Conservation (phyloP, 2,888 invertebrate species). For the Eupeodes latifasciatus region DNA sequence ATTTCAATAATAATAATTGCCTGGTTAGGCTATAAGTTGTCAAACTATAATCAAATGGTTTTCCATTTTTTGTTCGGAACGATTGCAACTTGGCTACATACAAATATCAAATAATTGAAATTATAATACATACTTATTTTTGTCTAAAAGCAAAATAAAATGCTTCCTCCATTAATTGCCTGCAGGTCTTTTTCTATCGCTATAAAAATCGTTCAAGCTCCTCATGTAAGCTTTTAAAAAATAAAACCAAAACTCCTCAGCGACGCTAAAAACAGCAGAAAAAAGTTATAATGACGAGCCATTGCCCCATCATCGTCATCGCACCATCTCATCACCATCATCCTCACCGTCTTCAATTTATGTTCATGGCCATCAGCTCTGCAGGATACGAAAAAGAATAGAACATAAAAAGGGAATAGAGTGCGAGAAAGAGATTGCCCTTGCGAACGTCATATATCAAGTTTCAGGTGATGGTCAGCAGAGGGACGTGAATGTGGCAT, state of each 20-base stretch:
- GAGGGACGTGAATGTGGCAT: constrained; percentile 55
- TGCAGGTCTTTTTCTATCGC: constrained; percentile 21
- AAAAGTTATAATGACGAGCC: constrained; percentile 32
- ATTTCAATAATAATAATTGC: neutral
- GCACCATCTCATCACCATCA: constrained; percentile 58
- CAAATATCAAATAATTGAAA: neutral
- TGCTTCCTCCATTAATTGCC: constrained; percentile 38
- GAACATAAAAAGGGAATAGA: constrained; percentile 21
- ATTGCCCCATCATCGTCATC: constrained; percentile 59
- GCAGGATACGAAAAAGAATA: neutral
- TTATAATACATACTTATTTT: neutral
- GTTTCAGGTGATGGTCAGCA: constrained; percentile 51
- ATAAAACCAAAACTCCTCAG: neutral
- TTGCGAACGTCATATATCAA: constrained; percentile 64
- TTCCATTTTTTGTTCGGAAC: neutral
- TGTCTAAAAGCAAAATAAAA: constrained; percentile 2
- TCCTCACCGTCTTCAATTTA: constrained; percentile 63
- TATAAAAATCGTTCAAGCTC: constrained; percentile 38
- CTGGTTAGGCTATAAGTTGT: neutral
- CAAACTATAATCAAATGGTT: neutral
- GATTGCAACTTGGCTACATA: constrained; percentile 3
- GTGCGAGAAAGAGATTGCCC: constrained; percentile 68
- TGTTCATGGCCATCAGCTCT: constrained; percentile 57
- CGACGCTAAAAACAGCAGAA: constrained; percentile 5
- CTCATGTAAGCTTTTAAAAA: neutral